These are phyloP conservation scores for Glyphotaelius pellucidus DNA, from an alignment of 2,888 invertebrate species.

Conservation along the genomic window DNA sequence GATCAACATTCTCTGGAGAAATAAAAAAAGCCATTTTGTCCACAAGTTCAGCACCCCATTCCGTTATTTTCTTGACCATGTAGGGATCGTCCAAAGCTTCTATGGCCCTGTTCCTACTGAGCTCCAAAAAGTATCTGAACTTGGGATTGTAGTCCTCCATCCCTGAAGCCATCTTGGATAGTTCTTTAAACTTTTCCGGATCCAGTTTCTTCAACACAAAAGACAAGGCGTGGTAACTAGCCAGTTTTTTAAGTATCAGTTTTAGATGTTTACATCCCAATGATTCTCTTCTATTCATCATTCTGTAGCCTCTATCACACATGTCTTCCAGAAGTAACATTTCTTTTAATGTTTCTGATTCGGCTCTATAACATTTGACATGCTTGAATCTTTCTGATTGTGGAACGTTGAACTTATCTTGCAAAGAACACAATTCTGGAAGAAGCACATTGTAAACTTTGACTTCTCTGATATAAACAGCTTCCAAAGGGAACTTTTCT, in stretches of 20 bases:
- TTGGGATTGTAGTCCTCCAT: neutral
- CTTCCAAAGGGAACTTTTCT: constrained; percentile 35
- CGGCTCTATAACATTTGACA: constrained; percentile 44
- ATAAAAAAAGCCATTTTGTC: neutral
- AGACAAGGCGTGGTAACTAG: constrained; percentile 51
- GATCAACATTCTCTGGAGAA: constrained; percentile 49
- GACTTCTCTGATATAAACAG: constrained; percentile 49
- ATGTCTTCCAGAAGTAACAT: constrained; percentile 58
- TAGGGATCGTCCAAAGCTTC: constrained; percentile 25
- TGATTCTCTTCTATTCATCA: constrained; percentile 51
- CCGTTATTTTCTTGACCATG: neutral
- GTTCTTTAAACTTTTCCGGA: constrained; percentile 9
- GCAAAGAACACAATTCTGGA: constrained; percentile 5
- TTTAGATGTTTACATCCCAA: constrained; percentile 51
- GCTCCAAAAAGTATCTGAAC: constrained; percentile 2
- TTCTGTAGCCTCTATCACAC: constrained; percentile 40
- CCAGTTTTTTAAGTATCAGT: constrained; percentile 46
- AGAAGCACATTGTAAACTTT: constrained; percentile 48
- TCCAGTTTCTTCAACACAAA: constrained; percentile 52
- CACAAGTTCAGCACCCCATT: neutral
- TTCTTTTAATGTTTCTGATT: constrained; percentile 34
- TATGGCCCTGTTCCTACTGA: constrained; percentile 16
- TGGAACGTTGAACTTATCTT: constrained; percentile 36
- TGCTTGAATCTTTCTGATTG: constrained; percentile 29
- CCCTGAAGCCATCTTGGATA: neutral